Conservation (phyloP, 2,888 invertebrate genomes). For the Watsonalla binaria region DNA sequence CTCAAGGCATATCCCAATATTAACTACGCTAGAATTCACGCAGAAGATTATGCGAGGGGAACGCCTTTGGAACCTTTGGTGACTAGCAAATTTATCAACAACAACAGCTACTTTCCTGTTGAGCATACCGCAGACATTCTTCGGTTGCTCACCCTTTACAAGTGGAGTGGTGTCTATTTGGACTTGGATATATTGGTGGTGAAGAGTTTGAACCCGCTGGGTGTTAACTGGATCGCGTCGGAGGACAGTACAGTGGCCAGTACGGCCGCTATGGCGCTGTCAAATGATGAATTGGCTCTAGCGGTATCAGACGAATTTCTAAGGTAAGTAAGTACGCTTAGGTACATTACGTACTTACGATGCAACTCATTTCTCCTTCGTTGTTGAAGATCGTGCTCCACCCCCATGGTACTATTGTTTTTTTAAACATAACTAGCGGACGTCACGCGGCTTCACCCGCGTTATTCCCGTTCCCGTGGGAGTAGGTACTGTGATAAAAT, state of each 20-base stretch:
- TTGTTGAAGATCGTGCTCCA: too few species aligned
- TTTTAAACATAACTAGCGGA: too few species aligned
- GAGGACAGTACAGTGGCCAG: conserved; percentile 77
- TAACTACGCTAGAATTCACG: conserved; percentile 18
- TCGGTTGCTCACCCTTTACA: conserved; percentile 81
- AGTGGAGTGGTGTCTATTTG: conserved; percentile 85
- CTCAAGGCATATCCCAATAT: conserved; percentile 69
- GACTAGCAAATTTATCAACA: conserved; percentile 3
- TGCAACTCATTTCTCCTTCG: too few species aligned
- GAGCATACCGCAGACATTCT: conserved; percentile 81
- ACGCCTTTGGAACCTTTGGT: conserved; percentile 9
- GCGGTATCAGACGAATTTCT: conserved; percentile 4
- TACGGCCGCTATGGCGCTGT: conserved; percentile 81
- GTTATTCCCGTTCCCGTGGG: too few species aligned
- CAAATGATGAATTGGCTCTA: conserved; percentile 16
- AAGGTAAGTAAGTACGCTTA: conserved; percentile 7
- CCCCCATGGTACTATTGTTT: too few species aligned
- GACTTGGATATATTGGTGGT: conserved; percentile 84
- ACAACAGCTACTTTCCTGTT: conserved; percentile 4
- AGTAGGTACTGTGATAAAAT: too few species aligned
- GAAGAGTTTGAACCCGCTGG: conserved; percentile 70
- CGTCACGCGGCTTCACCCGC: too few species aligned
- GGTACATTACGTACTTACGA: not conserved
- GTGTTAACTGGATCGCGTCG: conserved; percentile 74
- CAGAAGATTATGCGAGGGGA: not conserved